These are phyloP conservation scores for Brachionus calyciflorus DNA, from an alignment of 1,140 invertebrate genomes.

Conservation along the genomic window DNA sequence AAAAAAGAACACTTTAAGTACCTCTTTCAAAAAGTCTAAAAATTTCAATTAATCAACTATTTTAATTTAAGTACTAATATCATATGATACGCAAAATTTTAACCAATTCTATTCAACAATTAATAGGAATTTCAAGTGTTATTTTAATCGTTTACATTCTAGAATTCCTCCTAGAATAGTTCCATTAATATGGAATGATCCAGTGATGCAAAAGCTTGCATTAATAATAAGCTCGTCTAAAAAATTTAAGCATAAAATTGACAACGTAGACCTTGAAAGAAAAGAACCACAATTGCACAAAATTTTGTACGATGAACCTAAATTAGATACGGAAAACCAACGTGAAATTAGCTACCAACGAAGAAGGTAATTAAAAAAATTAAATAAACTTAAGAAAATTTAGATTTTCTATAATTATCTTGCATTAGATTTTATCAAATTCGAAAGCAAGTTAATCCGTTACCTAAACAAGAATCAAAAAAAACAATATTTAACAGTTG, in stretches of 20 bases:
- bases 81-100: constrained; percentile 34
- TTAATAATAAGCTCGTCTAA: constrained; percentile 8
- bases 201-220: constrained; percentile 40
- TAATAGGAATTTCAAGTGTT: constrained; percentile 18
- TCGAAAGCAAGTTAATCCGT: neutral
- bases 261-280: neutral
- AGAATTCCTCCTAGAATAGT: constrained; percentile 29
- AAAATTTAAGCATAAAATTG: neutral
- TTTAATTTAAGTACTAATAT: constrained; percentile 21
- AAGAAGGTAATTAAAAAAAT: neutral
- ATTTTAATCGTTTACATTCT: constrained; percentile 3
- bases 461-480: neutral
- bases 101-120: constrained; percentile 3
- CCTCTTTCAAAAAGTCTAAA: too few species aligned
- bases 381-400: neutral
- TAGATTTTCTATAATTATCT: neutral
- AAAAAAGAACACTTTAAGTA: too few species aligned
- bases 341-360: too few species aligned
- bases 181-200: constrained; percentile 43
- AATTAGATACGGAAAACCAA: too few species aligned
- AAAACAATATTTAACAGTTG: neutral
- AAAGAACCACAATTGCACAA: neutral
- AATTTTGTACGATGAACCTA: neutral
- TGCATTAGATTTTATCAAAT: neutral
- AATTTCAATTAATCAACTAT: too few species aligned